Evolutionary conservation across 2,113 vertebrate species (phyloP), one percentile per base, ranked within the genome.

Genomic region (Periophthalmodon schlosseri): DNA sequence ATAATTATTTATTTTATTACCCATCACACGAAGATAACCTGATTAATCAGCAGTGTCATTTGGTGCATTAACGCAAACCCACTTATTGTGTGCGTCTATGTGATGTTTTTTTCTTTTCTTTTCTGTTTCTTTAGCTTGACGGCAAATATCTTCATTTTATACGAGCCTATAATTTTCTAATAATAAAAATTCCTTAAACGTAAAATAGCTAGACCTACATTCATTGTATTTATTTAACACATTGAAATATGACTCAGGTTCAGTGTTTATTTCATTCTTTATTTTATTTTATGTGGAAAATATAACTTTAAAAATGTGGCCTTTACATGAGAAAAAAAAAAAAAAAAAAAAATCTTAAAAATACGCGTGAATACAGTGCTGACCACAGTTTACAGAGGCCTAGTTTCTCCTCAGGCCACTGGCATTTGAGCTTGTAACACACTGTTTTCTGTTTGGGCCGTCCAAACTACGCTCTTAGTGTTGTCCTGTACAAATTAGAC

Each of bases 401-500:
- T 44, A 1, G 34, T 21, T 10, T 71, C 36, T 44, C 20, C 39
- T 54, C 61, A 65, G 23, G 54, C 23, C 67, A 69, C 28, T 44
- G 16, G 39, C 47, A 74, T 50, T 10, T 28, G 68, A 63, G 33
- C 39, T 24, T 68, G 72, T 39, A 69, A 60, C 46, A 66, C 68
- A 47, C 3, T 64, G 58, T 81, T 75, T 49, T 20, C n/a, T 15
- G 50, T 70, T 67, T 21, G 11, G 73, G 70, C 60, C 74, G 56
- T n/a, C 77, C 56, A 23, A 69, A 69, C 54, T 68, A 77, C 39
- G 24, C 57, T 77, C 33, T 88, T 92, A 93, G 91, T 93, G 89
- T 87, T 63, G 76, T 68, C 89, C 69, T 39, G 49, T 61, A 34
- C 75, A 18, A 79, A 70, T 96, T 93, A 98, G 76, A 98, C 95